phyloP scores from a whole-genome alignment of 1,140 invertebrate genomes.

The Sesamia nonagrioides region DNA sequence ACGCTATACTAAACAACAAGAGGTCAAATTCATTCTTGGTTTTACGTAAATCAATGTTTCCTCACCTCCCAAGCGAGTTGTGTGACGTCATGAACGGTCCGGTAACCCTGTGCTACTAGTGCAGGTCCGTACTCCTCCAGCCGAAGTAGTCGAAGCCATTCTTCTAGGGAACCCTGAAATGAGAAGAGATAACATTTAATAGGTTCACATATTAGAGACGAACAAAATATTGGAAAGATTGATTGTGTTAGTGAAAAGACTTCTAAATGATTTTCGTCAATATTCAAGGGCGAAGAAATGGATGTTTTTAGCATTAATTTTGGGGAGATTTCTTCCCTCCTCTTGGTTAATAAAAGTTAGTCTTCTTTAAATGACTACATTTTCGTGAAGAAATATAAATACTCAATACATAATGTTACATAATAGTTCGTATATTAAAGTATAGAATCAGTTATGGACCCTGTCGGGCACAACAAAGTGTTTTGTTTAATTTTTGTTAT shows the following conservation, averaged over 20 bases:
- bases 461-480: too few relatives aligned
- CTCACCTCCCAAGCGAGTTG: constrained; percentile 97
- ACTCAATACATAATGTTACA: too few relatives aligned
- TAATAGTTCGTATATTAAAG: too few relatives aligned
- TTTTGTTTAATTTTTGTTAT: too few relatives aligned
- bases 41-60: neutral
- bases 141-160: constrained; percentile 96
- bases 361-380: too few relatives aligned
- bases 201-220: neutral
- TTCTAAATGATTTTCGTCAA: neutral
- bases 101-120: constrained; percentile 97
- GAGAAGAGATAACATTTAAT: neutral
- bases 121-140: constrained; percentile 97
- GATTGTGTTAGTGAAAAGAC: neutral
- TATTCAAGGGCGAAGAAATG: neutral
- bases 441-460: too few relatives aligned
- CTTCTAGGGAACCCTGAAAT: constrained; percentile 94
- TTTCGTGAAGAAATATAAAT: too few relatives aligned
- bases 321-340: too few relatives aligned
- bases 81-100: constrained; percentile 96
- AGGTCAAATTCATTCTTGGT: too few relatives aligned
- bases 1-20: too few relatives aligned
- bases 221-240: neutral
- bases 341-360: too few relatives aligned
- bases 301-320: too few relatives aligned